Conservation (phyloP, 2,797 vertebrate species). For the Coendou prehensilis region DNA sequence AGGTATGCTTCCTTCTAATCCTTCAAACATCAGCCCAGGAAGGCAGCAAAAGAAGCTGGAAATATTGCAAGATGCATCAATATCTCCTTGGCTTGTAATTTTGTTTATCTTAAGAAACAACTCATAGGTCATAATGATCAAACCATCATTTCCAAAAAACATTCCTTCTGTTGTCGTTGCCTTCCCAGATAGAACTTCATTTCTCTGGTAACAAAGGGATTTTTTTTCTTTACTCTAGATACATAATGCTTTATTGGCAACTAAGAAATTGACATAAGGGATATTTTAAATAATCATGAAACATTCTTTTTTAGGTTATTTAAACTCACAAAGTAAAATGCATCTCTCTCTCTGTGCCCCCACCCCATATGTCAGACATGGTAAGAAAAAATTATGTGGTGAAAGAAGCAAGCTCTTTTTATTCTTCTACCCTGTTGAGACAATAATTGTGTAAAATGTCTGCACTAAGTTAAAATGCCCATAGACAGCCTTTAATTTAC, state of each 20-base stretch:
- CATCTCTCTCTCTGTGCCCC: neutral
- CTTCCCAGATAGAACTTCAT: neutral
- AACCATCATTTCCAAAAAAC: neutral
- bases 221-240: neutral
- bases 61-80: neutral
- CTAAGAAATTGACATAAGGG: constrained; percentile 32
- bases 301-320: constrained; percentile 45
- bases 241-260: neutral
- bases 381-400: constrained; percentile 32
- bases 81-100: constrained; percentile 46
- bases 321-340: constrained; percentile 34
- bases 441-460: constrained; percentile 66
- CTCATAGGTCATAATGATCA: constrained; percentile 47
- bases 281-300: constrained; percentile 23
- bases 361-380: neutral
- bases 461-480: constrained; percentile 65
- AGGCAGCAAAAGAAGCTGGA: constrained; percentile 3
- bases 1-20: constrained; percentile 59
- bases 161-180: neutral
- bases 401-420: constrained; percentile 55
- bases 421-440: constrained; percentile 54
- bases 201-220: neutral
- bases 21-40: constrained; percentile 14
- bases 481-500: constrained; percentile 71
- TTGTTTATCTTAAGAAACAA: constrained; percentile 69